Conservation (phyloP, 1,140 invertebrate genomes). For the Stenopsyche tienmushanensis region DNA sequence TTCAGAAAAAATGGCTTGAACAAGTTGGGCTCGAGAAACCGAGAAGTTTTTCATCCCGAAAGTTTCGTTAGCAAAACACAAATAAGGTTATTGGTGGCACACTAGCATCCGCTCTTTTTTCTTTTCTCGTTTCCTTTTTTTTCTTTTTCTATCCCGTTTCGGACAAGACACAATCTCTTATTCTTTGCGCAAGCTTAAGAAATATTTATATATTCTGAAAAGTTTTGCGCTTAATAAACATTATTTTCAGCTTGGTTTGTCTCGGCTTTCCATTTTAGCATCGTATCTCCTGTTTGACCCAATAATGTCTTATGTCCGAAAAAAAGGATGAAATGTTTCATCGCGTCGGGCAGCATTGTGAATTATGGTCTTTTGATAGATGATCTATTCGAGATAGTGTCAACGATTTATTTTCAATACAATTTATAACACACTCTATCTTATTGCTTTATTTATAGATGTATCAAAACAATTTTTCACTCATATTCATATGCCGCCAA, state of each 20-base stretch:
- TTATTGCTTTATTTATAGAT: too few relatives aligned
- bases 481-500: too few relatives aligned
- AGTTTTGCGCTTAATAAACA: constrained; percentile 37
- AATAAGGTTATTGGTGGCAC: constrained; percentile 29
- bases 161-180: constrained; percentile 18
- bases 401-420: constrained; percentile 1
- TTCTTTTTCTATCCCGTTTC: not conserved
- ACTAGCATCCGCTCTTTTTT: constrained; percentile 17
- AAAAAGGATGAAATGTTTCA: too few relatives aligned
- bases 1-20: too few relatives aligned
- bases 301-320: too few relatives aligned
- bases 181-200: constrained; percentile 7
- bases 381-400: too few relatives aligned
- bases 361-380: constrained; percentile 22
- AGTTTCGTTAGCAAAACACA: constrained; percentile 26
- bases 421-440: too few relatives aligned
- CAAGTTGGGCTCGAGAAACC: not conserved
- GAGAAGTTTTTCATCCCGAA: not conserved
- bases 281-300: not conserved
- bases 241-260: constrained; percentile 32
- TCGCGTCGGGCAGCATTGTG: constrained; percentile 19
- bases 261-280: constrained; percentile 7
- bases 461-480: too few relatives aligned
- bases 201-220: constrained; percentile 31
- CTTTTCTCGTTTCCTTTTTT: not conserved